Evolutionary conservation across 2,888 invertebrate genomes (phyloP).

Genomic region (Leptothorax acervorum): DNA sequence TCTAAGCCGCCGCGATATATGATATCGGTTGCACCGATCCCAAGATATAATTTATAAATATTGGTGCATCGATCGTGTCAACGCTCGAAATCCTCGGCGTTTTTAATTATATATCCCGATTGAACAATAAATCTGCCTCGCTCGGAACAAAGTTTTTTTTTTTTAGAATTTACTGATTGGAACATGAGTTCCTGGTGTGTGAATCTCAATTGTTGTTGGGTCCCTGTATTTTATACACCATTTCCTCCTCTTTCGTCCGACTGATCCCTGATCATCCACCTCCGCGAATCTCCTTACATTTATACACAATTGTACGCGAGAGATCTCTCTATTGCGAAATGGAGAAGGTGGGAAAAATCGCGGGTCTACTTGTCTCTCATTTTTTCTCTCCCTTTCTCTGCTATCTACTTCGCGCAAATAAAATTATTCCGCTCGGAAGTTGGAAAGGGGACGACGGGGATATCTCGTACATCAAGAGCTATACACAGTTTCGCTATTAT

Average conservation of each 20-base stretch:
- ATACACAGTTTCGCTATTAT: constrained; percentile 77
- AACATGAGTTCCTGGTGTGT: constrained; percentile 63
- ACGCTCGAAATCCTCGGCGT: constrained; percentile 8
- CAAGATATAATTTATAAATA: constrained; percentile 32
- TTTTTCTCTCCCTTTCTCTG: not conserved
- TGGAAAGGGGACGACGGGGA: constrained; percentile 31
- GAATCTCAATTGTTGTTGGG: constrained; percentile 69
- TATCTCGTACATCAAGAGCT: constrained; percentile 74
- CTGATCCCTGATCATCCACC: not conserved
- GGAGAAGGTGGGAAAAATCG: not conserved
- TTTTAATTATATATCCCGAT: constrained; percentile 11
- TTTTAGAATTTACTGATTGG: constrained; percentile 64
- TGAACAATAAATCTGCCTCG: constrained; percentile 6
- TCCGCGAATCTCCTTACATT: constrained; percentile 18
- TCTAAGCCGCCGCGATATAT: not conserved
- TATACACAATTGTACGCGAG: constrained; percentile 37
- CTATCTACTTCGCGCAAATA: constrained; percentile 58
- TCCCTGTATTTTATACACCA: constrained; percentile 70
- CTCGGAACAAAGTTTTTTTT: constrained; percentile 10
- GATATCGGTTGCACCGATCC: constrained; percentile 16
- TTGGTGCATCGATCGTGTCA: not conserved
- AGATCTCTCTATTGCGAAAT: constrained; percentile 37
- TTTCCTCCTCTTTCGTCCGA: constrained; percentile 39
- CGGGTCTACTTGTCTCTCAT: constrained; percentile 16
- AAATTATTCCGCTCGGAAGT: constrained; percentile 50